A percentile compares a stretch with the other conserved stretches of the same genome.
Evolutionary conservation across 1,140 invertebrate species (phyloP).

Genomic region (Acyrthosiphon pisum): DNA sequence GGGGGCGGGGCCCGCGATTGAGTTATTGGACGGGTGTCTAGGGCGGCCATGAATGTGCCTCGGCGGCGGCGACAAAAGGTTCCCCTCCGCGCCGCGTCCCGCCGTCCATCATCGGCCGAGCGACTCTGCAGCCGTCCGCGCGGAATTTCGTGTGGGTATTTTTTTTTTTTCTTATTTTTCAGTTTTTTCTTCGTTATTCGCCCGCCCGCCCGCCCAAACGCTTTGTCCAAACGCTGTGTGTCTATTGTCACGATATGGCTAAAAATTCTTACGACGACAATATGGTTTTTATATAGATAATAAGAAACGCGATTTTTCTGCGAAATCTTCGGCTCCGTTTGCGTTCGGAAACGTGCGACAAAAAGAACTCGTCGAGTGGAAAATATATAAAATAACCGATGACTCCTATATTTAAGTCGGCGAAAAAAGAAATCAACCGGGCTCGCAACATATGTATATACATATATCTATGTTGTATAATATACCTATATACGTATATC

Average conservation of each 20-base stretch:
- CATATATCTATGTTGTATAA: background rate
- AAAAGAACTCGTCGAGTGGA: background rate
- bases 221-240: background rate
- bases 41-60: slow-evolving; percentile 51
- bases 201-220: background rate
- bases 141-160: slow-evolving; percentile 46
- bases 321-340: background rate
- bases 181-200: background rate
- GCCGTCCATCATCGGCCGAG: background rate
- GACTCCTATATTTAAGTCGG: background rate
- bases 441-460: background rate
- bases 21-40: slow-evolving; percentile 45
- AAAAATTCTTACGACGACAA: slow-evolving; percentile 23
- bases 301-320: background rate
- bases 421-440: background rate
- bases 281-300: background rate
- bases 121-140: background rate
- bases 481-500: background rate
- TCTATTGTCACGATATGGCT: background rate
- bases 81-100: background rate
- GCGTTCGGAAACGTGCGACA: background rate
- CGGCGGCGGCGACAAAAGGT: slow-evolving; percentile 35
- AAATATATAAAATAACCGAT: slow-evolving; percentile 15
- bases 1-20: slow-evolving; percentile 20
- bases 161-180: background rate